Percentiles rank a stretch among this genome's conserved stretches.
Conservation (phyloP, 2,113 vertebrate genomes). For the Beaufortia kweichowensis region DNA sequence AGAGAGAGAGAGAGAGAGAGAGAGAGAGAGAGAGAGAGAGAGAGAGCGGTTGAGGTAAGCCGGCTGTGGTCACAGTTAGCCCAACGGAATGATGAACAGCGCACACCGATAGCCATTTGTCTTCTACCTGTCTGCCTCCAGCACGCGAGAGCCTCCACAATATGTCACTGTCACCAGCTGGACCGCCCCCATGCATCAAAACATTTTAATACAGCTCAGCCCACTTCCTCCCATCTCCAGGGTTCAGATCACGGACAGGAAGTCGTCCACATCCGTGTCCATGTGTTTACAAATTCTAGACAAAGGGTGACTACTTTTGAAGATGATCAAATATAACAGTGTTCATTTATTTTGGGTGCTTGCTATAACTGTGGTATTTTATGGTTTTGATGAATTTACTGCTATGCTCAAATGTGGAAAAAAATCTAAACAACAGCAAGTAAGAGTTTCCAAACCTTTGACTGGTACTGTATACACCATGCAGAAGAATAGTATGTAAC, state of each 20-base stretch:
- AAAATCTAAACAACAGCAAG: too few species aligned
- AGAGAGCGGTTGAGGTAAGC: slow-evolving; percentile 22
- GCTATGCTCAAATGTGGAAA: too few species aligned
- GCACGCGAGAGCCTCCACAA: slow-evolving; percentile 66
- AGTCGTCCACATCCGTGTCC: not conserved
- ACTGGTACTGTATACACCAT: too few species aligned
- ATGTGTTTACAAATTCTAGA: too few species aligned
- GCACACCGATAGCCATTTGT: slow-evolving; percentile 77
- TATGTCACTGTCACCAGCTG: slow-evolving; percentile 75
- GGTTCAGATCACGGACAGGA: not conserved
- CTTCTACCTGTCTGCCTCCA: slow-evolving; percentile 70
- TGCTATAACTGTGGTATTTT: too few species aligned
- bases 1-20: slow-evolving; percentile 11
- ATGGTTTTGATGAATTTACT: too few species aligned
- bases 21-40: slow-evolving; percentile 6
- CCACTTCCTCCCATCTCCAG: not conserved
- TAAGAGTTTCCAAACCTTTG: too few species aligned
- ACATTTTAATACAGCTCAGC: slow-evolving; percentile 68
- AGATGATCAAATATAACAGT: too few species aligned
- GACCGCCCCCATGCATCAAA: slow-evolving; percentile 72
- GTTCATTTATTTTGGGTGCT: too few species aligned
- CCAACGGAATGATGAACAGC: slow-evolving; percentile 76
- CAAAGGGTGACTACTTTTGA: too few species aligned
- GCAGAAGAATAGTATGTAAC: not conserved
- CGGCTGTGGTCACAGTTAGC: slow-evolving; percentile 50